Conservation (phyloP, 2,797 vertebrate genomes). For the Monodelphis domestica region DNA sequence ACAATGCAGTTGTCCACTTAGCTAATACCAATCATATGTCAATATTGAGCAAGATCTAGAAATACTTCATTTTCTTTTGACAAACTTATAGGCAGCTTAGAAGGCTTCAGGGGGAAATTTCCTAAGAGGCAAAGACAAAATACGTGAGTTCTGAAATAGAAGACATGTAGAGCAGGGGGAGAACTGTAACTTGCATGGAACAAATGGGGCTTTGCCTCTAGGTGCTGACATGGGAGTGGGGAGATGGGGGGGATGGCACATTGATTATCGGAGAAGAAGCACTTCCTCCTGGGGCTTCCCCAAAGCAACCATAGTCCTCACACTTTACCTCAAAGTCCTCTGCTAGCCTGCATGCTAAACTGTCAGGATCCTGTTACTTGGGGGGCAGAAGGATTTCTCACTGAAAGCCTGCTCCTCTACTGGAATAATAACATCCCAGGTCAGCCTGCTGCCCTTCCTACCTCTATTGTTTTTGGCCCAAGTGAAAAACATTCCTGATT, state of each 20-base stretch:
- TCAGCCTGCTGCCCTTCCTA: not conserved
- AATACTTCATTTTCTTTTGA: not conserved
- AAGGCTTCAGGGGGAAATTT: not conserved
- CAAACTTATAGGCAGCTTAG: not conserved
- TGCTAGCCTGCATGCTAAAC: not conserved
- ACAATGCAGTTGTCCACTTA: not conserved
- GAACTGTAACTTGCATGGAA: not conserved
- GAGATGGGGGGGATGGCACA: too few species aligned
- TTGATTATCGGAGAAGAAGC: not conserved
- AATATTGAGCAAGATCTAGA: not conserved
- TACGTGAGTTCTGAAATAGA: not conserved
- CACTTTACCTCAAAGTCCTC: not conserved
- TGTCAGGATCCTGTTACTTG: not conserved
- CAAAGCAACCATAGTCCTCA: not conserved
- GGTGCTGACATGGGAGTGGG: too few species aligned
- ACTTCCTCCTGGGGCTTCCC: not conserved
- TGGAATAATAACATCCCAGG: too few species aligned
- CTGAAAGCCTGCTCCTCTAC: not conserved
- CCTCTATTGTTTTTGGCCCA: not conserved
- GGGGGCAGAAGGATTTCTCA: not conserved
- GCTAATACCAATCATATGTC: not conserved
- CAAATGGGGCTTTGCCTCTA: not conserved
- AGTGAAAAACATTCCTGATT: not conserved
- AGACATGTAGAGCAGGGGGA: not conserved
- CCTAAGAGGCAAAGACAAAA: not conserved